Conservation (phyloP, 2,113 vertebrate genomes). For the Macroglossus sobrinus region DNA sequence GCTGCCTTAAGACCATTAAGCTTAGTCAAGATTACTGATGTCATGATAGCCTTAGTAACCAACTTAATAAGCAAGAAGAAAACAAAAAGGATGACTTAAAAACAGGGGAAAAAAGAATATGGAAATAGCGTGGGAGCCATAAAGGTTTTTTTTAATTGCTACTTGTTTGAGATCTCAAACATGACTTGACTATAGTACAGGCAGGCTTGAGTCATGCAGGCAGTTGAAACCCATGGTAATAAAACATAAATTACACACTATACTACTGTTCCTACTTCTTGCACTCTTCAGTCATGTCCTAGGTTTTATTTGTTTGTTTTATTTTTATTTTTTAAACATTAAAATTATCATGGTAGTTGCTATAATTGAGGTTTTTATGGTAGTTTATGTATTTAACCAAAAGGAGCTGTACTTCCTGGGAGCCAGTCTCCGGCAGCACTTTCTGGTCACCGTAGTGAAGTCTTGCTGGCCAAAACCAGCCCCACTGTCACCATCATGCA, state of each 20-base stretch:
- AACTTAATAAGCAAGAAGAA: constrained; percentile 37
- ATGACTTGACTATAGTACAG: background rate
- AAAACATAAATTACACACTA: background rate
- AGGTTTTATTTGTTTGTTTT: background rate
- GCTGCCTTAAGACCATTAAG: background rate
- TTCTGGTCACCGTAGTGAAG: background rate
- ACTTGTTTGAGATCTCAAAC: background rate
- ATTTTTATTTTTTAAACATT: background rate
- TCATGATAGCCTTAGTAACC: constrained; percentile 29
- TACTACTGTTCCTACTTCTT: background rate
- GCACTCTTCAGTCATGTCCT: background rate
- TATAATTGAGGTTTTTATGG: background rate
- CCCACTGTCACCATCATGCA: background rate
- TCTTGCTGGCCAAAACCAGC: background rate
- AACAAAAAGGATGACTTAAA: constrained; percentile 30
- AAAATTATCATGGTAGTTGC: background rate
- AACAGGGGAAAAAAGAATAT: background rate
- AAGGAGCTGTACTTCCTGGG: background rate
- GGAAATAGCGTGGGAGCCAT: background rate
- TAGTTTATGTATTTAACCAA: background rate
- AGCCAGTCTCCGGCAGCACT: background rate
- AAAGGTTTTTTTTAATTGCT: constrained; percentile 55
- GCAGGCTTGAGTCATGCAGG: background rate
- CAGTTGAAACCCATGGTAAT: background rate
- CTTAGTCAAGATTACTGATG: background rate